Base-by-base conservation (phyloP, 1,140 invertebrate species). In the Orchesella cincta region DNA sequence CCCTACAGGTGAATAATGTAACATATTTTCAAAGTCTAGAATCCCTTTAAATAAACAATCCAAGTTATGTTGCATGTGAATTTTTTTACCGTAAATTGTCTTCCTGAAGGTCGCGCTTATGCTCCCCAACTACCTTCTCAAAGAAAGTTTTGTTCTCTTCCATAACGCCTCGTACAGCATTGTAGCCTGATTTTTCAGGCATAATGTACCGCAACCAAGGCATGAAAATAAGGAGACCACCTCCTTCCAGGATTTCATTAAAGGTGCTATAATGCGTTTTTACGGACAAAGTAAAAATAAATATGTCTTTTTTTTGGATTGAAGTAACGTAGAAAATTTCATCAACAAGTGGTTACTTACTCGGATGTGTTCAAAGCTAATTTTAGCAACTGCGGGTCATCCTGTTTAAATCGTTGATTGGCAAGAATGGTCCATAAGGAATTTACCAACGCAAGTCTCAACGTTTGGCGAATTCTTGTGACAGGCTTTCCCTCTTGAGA, bases 121-220 rank as follows among this genome's bases (percentile, higher is more conserved):
- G 77, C 29, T 75, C 28, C 5, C 51, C 26, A 12, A 78, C 31
- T 12, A 39, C n/a, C n/a, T 35, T 64, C 23, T 14, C 3, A n/a
- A 67, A 67, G 8, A 8, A 5, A 12, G 3, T 67, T n/a, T 14
- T 14, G 62, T 67, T 67, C n/a, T 29, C 62, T 2, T 67, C 62
- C 26, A 29, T 8, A 26, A 67, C 23, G 3, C 5, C 31, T 3
- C 62, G 62, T 12, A 67, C 8, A 33, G 3, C 62, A 31, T 5
- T 29, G 39, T 57, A 79, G 0, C 75, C 75, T 0, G 73, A 31
- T 0, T 12, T 3, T 5, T 72, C 39, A 0, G 78, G 75, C 23
- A 76, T 67, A 1, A 54, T 26, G 46, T 79, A 28, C 1, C 35
- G 23, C 20, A 80, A n/a, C 36, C 35, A 73, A 46, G 78, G 78